Percentiles rank a stretch among this genome's conserved stretches.
phyloP scores from a whole-genome alignment of 23 tunicate species.

The Clavelina lepadiformis region DNA sequence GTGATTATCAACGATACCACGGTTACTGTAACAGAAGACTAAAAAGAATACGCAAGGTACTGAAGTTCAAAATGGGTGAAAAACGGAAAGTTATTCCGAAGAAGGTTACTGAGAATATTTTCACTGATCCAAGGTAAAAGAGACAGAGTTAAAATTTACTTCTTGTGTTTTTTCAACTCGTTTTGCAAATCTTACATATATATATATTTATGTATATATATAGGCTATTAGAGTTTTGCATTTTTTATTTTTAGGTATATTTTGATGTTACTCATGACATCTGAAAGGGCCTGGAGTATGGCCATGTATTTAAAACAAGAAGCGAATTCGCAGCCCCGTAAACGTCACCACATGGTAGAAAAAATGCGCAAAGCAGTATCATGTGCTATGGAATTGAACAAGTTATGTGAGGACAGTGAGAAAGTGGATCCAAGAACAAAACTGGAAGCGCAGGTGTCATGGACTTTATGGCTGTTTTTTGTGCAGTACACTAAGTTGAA shows the following conservation, averaged over 20 bases:
- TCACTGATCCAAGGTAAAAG: constrained; percentile 72
- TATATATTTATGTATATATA: too few relatives aligned
- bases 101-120: constrained; percentile 36
- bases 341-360: constrained; percentile 82
- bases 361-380: constrained; percentile 68
- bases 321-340: constrained; percentile 51
- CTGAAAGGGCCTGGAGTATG: constrained; percentile 88
- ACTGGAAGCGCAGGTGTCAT: constrained; percentile 70
- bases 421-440: constrained; percentile 86
- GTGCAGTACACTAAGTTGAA: too few relatives aligned
- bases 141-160: too few relatives aligned
- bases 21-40: constrained; percentile 82
- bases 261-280: constrained; percentile 70
- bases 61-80: constrained; percentile 87
- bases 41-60: constrained; percentile 69
- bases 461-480: too few relatives aligned
- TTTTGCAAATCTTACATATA: too few relatives aligned
- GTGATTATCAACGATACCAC: constrained; percentile 85
- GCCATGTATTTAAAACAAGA: constrained; percentile 90
- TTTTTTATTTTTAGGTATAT: constrained; percentile 44
- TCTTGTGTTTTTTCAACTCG: constrained; percentile 9
- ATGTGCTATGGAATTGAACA: constrained; percentile 56
- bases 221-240: background rate
- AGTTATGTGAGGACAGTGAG: constrained; percentile 47
- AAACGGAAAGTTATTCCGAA: constrained; percentile 66